Evolutionary conservation across 1,140 invertebrate genomes (phyloP).

Genomic region (Agrypnia vestita): DNA sequence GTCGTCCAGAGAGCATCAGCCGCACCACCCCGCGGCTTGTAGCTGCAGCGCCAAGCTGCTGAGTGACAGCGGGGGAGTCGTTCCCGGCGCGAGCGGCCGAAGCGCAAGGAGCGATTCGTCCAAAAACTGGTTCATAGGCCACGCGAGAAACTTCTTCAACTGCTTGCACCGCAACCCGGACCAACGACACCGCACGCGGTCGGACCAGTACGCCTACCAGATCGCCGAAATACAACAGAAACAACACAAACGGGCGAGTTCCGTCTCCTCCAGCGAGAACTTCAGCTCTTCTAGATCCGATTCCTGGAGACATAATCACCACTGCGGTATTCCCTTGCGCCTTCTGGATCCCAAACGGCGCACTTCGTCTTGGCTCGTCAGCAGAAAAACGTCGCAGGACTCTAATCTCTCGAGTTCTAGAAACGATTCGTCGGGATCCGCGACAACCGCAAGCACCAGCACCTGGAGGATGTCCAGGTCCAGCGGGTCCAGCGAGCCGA

Average conservation of each 20-base stretch:
- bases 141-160: constrained; percentile 69
- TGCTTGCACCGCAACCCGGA: constrained; percentile 67
- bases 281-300: constrained; percentile 88
- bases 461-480: constrained; percentile 89
- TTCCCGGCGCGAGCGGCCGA: constrained; percentile 57
- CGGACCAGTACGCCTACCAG: constrained; percentile 84
- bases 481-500: constrained; percentile 74
- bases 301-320: constrained; percentile 85
- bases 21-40: constrained; percentile 76
- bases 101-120: constrained; percentile 57
- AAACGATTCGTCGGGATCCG: constrained; percentile 91
- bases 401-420: constrained; percentile 89
- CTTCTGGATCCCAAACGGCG: constrained; percentile 83
- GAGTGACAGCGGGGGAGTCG: constrained; percentile 64
- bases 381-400: constrained; percentile 91
- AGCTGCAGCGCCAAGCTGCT: constrained; percentile 81
- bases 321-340: constrained; percentile 83
- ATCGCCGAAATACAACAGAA: constrained; percentile 86
- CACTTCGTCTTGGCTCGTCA: constrained; percentile 89
- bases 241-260: constrained; percentile 83
- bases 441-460: constrained; percentile 88
- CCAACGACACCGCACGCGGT: constrained; percentile 69
- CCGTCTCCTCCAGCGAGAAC: constrained; percentile 91
- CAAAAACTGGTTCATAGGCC: constrained; percentile 63
- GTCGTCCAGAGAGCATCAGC: constrained; percentile 80